phyloP scores from a whole-genome alignment of 2,113 vertebrate genomes.

The Astatotilapia flaviijosephi region DNA sequence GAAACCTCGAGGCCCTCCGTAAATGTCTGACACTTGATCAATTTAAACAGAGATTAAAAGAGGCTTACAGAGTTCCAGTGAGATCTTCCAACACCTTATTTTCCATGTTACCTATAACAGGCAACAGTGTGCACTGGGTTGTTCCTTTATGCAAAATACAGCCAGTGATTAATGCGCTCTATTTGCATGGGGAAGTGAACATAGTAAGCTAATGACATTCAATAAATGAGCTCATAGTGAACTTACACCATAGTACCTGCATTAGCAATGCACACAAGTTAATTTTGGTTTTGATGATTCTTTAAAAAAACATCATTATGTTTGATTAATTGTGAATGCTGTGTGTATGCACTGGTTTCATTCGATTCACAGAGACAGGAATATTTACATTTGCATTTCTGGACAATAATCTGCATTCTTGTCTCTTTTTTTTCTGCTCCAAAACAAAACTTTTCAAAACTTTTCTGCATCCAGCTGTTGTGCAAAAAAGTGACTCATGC shows the following conservation, averaged over 20 bases:
- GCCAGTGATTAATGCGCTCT: slow-evolving; percentile 37
- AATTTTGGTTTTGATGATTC: slow-evolving; percentile 5
- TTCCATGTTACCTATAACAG: background rate
- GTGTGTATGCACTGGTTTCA: background rate
- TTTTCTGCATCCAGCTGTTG: background rate
- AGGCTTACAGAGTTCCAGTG: background rate
- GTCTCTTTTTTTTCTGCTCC: background rate
- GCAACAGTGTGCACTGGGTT: background rate
- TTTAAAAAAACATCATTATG: background rate
- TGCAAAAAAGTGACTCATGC: background rate
- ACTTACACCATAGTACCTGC: background rate
- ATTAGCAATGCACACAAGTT: background rate
- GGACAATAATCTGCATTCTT: background rate
- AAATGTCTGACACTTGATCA: slow-evolving; percentile 9
- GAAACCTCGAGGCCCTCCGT: background rate
- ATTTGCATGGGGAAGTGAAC: slow-evolving; percentile 38
- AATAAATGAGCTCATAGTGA: slow-evolving; percentile 35
- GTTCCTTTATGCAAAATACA: slow-evolving; percentile 24
- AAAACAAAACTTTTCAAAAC: background rate
- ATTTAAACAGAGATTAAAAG: slow-evolving; percentile 25
- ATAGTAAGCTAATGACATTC: slow-evolving; percentile 13
- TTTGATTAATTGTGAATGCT: slow-evolving; percentile 24
- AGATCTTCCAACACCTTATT: background rate
- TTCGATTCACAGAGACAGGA: background rate
- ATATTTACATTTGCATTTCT: background rate